Conservation (phyloP, 2,797 vertebrate species). For the Acanthornis magna region DNA sequence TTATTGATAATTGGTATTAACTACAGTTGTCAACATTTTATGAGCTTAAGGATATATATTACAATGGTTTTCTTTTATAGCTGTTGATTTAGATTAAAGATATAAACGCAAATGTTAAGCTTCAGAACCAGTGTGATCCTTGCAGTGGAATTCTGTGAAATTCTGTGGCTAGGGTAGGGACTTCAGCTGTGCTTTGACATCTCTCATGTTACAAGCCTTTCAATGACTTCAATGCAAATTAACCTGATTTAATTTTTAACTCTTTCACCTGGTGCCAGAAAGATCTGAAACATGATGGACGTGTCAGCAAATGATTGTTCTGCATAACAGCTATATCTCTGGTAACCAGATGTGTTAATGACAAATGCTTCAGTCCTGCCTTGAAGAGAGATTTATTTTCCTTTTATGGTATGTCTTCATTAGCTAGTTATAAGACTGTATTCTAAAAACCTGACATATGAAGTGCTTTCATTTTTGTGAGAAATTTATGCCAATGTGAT, state of each 20-base stretch:
- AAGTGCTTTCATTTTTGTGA: constrained; percentile 10
- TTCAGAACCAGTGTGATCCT: neutral
- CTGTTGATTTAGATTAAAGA: neutral
- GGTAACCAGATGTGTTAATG: constrained; percentile 10
- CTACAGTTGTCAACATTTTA: neutral
- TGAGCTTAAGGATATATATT: neutral
- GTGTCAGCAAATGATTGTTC: constrained; percentile 68
- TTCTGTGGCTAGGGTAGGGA: neutral
- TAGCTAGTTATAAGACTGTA: constrained; percentile 42
- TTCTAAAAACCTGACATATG: neutral
- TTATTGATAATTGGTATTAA: neutral
- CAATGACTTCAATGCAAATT: neutral
- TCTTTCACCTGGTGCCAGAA: constrained; percentile 41
- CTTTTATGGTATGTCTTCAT: constrained; percentile 49
- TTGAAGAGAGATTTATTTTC: constrained; percentile 28
- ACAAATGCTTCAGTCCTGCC: neutral
- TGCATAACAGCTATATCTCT: constrained; percentile 52
- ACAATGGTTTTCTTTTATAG: neutral
- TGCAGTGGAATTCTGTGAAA: neutral
- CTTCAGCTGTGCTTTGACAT: neutral
- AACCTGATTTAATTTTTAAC: neutral
- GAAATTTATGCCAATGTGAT: neutral
- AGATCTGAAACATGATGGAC: constrained; percentile 72
- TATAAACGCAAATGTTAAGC: neutral
- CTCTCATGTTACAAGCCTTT: neutral